These are phyloP conservation scores for Muschampia plurimacula DNA, from an alignment of 2,888 invertebrate species.

Conservation along the genomic window DNA sequence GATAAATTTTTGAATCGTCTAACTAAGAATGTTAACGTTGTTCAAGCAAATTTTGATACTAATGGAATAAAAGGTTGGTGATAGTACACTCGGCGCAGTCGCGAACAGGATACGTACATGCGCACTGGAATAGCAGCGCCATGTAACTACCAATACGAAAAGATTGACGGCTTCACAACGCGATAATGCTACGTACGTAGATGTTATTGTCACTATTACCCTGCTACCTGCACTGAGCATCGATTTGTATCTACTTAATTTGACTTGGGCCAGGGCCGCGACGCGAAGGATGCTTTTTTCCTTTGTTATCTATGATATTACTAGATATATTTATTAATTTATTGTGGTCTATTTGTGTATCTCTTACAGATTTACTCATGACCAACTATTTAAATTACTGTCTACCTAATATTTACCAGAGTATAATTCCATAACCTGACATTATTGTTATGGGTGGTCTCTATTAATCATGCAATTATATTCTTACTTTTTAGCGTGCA, in stretches of 20 bases:
- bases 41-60: slow-evolving; percentile 53
- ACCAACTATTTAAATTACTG: no score
- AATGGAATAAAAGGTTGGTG: slow-evolving; percentile 53
- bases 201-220: slow-evolving; percentile 55
- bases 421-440: no score
- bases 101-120: slow-evolving; percentile 63
- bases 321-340: background rate
- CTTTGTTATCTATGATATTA: slow-evolving; percentile 13
- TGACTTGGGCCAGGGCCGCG: slow-evolving; percentile 69
- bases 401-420: no score
- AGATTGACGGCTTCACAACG: slow-evolving; percentile 7
- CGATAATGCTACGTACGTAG: slow-evolving; percentile 35
- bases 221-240: slow-evolving; percentile 64
- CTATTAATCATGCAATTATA: no score
- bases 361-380: no score
- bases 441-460: no score
- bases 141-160: slow-evolving; percentile 18
- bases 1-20: slow-evolving; percentile 42
- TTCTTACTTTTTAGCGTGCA: no score
- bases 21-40: slow-evolving; percentile 28
- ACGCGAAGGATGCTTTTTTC: slow-evolving; percentile 36
- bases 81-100: slow-evolving; percentile 60
- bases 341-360: background rate
- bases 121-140: slow-evolving; percentile 62
- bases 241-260: slow-evolving; percentile 61